Conservation (phyloP, 2,797 vertebrate species). For the Dendrocincla fuliginosa region DNA sequence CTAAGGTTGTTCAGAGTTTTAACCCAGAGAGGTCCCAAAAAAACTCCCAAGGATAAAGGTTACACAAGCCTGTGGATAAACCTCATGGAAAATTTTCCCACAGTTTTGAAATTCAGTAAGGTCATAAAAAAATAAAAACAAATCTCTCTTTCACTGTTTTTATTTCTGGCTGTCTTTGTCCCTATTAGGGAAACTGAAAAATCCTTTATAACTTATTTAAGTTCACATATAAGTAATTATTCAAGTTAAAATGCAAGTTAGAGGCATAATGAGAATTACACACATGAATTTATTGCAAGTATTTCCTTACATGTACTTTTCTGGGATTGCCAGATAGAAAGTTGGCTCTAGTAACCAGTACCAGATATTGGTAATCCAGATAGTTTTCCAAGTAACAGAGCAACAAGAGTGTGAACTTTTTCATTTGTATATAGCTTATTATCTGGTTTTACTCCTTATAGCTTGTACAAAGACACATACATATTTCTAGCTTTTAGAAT, state of each 20-base stretch:
- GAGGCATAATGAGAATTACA: background rate
- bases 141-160: background rate
- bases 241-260: background rate
- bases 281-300: background rate
- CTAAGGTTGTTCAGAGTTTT: background rate
- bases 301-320: background rate
- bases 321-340: background rate
- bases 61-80: background rate
- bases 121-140: background rate
- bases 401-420: background rate
- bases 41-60: background rate
- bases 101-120: background rate
- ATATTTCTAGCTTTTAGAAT: background rate
- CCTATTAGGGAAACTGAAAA: background rate
- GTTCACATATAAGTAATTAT: background rate
- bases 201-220: background rate
- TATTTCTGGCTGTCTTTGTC: background rate
- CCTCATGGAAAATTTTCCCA: accelerated
- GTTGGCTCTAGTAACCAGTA: background rate
- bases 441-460: background rate
- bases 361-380: background rate
- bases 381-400: background rate
- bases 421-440: background rate
- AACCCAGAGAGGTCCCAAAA: background rate
- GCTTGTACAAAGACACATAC: background rate